These are phyloP conservation scores for Sapayoa aenigma DNA, from an alignment of 2,113 vertebrate species.

Conservation along the genomic window DNA sequence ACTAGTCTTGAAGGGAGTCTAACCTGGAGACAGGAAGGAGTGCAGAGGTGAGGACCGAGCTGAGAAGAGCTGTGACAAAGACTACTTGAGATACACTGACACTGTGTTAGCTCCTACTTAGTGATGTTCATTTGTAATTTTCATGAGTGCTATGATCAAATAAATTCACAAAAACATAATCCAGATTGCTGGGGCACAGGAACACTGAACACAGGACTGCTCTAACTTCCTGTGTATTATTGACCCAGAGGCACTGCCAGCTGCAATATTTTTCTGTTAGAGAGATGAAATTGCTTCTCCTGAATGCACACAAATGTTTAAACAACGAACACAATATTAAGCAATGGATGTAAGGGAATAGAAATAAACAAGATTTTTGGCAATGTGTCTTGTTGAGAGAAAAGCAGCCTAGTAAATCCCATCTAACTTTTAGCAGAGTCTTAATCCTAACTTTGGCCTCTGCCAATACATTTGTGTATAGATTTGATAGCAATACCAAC, in stretches of 20 bases:
- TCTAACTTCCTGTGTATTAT: conserved; percentile 45
- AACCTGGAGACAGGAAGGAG: background rate
- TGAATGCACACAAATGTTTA: background rate
- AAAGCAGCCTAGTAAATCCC: background rate
- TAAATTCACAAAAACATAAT: conserved; percentile 51
- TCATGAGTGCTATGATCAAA: background rate
- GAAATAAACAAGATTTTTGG: background rate
- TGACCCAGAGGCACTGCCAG: conserved; percentile 56
- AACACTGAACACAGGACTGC: conserved; percentile 27
- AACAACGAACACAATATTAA: background rate
- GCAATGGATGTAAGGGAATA: background rate
- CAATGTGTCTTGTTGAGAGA: background rate
- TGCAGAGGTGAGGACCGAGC: fast-evolving
- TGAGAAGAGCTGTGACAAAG: background rate
- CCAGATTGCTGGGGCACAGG: conserved; percentile 46
- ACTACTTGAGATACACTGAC: background rate
- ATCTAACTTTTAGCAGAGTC: background rate
- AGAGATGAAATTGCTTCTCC: conserved; percentile 20
- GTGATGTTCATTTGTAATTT: conserved; percentile 17
- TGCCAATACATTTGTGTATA: background rate
- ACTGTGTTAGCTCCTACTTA: background rate
- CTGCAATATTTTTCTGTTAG: conserved; percentile 30
- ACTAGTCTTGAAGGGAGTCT: background rate
- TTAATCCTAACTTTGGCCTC: background rate
- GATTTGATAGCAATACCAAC: background rate